phyloP scores from a whole-genome alignment of 2,888 invertebrate species.

The Ophraella communa region DNA sequence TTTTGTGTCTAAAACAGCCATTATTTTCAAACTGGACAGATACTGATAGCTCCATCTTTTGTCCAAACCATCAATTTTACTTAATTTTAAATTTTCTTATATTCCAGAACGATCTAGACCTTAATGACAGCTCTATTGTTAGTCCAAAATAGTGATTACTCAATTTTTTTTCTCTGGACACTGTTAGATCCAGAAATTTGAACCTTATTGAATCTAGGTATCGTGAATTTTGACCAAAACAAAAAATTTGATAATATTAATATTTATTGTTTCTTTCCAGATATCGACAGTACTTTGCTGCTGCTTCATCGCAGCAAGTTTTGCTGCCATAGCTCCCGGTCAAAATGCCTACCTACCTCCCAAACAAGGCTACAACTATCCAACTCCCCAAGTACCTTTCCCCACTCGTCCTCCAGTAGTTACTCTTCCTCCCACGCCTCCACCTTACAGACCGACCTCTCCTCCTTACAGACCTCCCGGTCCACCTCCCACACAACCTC shows the following conservation, averaged over 20 bases:
- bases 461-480: constrained; percentile 41
- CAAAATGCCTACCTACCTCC: constrained; percentile 80
- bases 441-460: constrained; percentile 28
- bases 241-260: not conserved
- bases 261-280: constrained; percentile 54
- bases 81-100: no score
- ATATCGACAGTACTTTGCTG: constrained; percentile 62
- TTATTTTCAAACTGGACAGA: no score
- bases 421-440: constrained; percentile 22
- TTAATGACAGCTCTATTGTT: no score
- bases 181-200: no score
- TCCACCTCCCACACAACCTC: constrained; percentile 24
- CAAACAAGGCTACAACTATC: constrained; percentile 76
- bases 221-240: no score
- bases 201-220: no score
- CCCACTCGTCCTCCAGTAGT: constrained; percentile 49
- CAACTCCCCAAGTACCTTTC: constrained; percentile 70
- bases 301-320: constrained; percentile 59
- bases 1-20: no score
- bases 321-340: constrained; percentile 67
- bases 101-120: no score
- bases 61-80: no score
- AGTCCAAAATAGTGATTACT: no score
- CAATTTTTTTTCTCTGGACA: no score
- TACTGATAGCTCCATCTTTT: no score